Conservation (phyloP, 2,797 vertebrate species). For the Xyrichtys novacula region DNA sequence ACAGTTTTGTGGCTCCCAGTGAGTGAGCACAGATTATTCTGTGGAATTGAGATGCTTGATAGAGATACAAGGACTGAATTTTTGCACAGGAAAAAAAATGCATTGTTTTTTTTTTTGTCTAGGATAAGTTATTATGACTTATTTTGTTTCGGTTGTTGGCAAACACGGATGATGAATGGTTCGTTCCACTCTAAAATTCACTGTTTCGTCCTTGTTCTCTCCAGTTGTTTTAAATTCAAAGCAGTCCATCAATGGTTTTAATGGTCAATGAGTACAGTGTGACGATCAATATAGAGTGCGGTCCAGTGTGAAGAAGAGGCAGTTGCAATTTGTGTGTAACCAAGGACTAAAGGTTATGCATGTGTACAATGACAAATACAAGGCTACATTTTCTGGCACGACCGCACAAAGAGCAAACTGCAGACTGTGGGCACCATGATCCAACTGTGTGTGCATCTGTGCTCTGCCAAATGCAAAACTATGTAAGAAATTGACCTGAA, state of each 20-base stretch:
- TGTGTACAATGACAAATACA: slow-evolving; percentile 4
- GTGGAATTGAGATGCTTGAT: slow-evolving; percentile 59
- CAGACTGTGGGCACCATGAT: slow-evolving; percentile 32
- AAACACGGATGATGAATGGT: slow-evolving; percentile 6
- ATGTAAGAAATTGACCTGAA: slow-evolving; percentile 64
- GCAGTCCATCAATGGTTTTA: not conserved
- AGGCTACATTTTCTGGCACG: slow-evolving; percentile 17
- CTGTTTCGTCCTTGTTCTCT: not conserved
- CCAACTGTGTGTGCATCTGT: slow-evolving; percentile 65
- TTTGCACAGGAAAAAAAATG: not conserved
- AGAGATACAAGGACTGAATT: slow-evolving; percentile 45
- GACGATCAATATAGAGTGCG: slow-evolving; percentile 7
- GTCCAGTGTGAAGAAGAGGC: slow-evolving; percentile 19
- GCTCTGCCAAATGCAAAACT: slow-evolving; percentile 70
- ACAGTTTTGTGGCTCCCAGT: slow-evolving; percentile 56
- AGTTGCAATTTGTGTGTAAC: slow-evolving; percentile 26
- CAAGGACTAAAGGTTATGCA: slow-evolving; percentile 51
- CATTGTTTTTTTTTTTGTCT: slow-evolving; percentile 22
- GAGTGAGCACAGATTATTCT: slow-evolving; percentile 61
- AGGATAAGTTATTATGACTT: slow-evolving; percentile 13
- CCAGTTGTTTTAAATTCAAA: not conserved
- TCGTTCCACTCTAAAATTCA: not conserved
- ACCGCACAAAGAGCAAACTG: slow-evolving; percentile 58
- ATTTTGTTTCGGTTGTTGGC: slow-evolving; percentile 7
- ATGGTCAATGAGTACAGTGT: slow-evolving; percentile 15